These are phyloP conservation scores for Drosophila pandora DNA, from an alignment of 1,140 invertebrate genomes.

Conservation along the genomic window DNA sequence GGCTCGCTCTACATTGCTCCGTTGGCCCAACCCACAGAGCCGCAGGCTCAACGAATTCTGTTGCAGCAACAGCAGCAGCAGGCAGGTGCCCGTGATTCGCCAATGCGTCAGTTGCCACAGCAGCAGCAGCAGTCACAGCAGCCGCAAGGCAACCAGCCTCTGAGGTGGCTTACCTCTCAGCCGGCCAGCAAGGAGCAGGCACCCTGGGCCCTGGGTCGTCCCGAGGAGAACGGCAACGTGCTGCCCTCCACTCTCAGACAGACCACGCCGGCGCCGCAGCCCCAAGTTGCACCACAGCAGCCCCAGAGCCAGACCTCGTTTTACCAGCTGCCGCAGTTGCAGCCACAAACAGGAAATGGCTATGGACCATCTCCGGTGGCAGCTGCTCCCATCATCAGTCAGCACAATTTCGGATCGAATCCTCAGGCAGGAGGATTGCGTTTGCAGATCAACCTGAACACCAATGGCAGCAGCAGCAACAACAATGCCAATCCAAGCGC, in stretches of 20 bases:
- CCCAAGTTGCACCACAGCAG: conserved; percentile 34
- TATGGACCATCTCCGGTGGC: conserved; percentile 29
- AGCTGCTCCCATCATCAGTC: conserved; percentile 26
- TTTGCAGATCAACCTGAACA: conserved; percentile 71
- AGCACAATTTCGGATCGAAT: conserved; percentile 70
- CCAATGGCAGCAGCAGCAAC: conserved; percentile 52
- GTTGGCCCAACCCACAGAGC: conserved; percentile 70
- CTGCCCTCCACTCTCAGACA: conserved; percentile 71
- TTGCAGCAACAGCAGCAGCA: conserved; percentile 68
- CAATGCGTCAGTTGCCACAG: conserved; percentile 65
- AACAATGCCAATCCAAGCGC: conserved; percentile 65
- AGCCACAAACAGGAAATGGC: conserved; percentile 51
- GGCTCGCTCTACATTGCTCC: conserved; percentile 82
- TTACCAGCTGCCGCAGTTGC: conserved; percentile 40
- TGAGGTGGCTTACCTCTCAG: conserved; percentile 74
- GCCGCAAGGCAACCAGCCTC: conserved; percentile 57
- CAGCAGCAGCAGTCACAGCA: conserved; percentile 59
- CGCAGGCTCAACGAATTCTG: conserved; percentile 72
- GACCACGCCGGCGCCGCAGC: conserved; percentile 56
- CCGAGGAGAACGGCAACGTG: conserved; percentile 78
- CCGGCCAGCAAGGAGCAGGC: conserved; percentile 72
- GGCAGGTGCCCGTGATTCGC: conserved; percentile 62
- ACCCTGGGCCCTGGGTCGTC: conserved; percentile 65
- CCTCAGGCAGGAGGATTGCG: conserved; percentile 61
- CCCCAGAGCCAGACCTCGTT: conserved; percentile 30